Evolutionary conservation across 1,140 invertebrate genomes (phyloP).

Genomic region (Lysiphlebus fabarum): DNA sequence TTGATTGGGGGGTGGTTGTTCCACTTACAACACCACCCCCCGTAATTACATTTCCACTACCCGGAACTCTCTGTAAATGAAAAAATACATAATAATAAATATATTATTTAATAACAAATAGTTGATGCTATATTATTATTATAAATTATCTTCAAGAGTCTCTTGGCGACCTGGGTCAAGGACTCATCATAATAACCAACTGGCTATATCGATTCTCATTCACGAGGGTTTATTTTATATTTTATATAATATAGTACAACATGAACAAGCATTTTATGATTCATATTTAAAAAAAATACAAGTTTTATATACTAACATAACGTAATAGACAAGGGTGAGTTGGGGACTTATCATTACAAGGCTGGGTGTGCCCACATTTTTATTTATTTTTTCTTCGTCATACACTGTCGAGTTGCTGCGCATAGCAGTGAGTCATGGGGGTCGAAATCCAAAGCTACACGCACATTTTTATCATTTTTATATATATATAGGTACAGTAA

Average conservation of each 20-base stretch:
- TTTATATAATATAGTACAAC: background rate
- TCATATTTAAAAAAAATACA: constrained; percentile 23
- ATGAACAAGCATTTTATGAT: constrained; percentile 23
- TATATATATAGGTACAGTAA: too few species aligned
- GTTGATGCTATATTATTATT: background rate
- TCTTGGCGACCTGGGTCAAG: constrained; percentile 26
- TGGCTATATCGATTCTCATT: constrained; percentile 25
- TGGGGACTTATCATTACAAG: constrained; percentile 3
- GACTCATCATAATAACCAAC: constrained; percentile 17
- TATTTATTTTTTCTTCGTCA: constrained; percentile 11
- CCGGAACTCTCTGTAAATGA: constrained; percentile 45
- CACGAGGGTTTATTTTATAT: constrained; percentile 21
- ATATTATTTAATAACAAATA: too few species aligned
- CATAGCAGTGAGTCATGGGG: constrained; percentile 26
- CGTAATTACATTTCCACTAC: constrained; percentile 48
- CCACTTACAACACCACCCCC: constrained; percentile 47
- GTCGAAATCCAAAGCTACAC: constrained; percentile 20
- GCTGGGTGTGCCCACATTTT: constrained; percentile 20
- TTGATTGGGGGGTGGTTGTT: constrained; percentile 51
- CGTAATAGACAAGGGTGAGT: background rate
- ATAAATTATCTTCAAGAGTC: background rate
- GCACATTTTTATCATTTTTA: too few species aligned
- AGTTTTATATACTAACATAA: background rate
- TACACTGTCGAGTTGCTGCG: constrained; percentile 13
- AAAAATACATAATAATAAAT: too few species aligned